Evolutionary conservation across 2,113 vertebrate species (phyloP).

Genomic region (Crotalus viridis): DNA sequence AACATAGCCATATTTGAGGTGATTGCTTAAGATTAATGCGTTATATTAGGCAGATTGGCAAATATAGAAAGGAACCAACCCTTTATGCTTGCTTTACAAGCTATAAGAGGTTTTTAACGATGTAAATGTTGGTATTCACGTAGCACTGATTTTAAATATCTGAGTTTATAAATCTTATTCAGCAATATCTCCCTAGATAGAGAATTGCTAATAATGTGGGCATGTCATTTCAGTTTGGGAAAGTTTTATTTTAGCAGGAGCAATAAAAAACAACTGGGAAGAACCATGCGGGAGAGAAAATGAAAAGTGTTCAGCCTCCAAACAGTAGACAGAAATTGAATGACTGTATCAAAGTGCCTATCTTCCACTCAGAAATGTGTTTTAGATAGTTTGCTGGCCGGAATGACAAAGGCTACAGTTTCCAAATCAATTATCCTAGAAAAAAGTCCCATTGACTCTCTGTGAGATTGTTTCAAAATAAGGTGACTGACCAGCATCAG

Average conservation of each 20-base stretch:
- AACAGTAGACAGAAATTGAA: not conserved
- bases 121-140: not conserved
- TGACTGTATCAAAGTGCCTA: not conserved
- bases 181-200: not conserved
- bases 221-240: not conserved
- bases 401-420: not conserved
- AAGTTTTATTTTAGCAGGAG: not conserved
- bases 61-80: not conserved
- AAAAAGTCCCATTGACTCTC: not conserved
- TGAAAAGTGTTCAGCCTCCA: not conserved
- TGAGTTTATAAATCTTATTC: not conserved
- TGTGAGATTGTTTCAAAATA: not conserved
- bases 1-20: not conserved
- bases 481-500: not conserved
- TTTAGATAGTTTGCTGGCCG: not conserved
- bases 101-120: not conserved
- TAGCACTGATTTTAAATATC: not conserved
- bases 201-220: not conserved
- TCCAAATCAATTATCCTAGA: not conserved
- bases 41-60: not conserved
- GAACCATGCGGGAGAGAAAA: not conserved
- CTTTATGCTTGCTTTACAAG: rapidly evolving
- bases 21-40: not conserved
- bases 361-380: not conserved
- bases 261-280: not conserved